These are phyloP conservation scores for Spongia lamella DNA, from an alignment of 37 sponge, comb jelly and placozoan species.

Conservation along the genomic window DNA sequence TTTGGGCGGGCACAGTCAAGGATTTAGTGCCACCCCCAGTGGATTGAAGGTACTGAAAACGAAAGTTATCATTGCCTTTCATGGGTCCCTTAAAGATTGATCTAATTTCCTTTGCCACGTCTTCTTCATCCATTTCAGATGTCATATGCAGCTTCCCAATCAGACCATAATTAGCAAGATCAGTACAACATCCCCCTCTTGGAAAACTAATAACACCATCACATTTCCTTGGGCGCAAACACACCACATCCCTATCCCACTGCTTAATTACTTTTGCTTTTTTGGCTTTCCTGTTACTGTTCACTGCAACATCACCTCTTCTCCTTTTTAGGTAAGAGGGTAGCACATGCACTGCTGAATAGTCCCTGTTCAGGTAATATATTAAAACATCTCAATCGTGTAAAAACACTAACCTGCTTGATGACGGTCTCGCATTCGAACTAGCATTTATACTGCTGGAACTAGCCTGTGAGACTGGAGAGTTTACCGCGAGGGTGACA, in stretches of 20 bases:
- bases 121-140: constrained; percentile 38
- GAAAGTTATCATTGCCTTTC: constrained; percentile 29
- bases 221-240: neutral
- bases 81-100: constrained; percentile 49
- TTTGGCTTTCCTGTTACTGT: too few relatives aligned
- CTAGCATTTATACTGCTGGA: too few relatives aligned
- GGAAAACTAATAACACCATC: constrained; percentile 1
- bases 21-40: constrained; percentile 32
- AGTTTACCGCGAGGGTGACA: too few relatives aligned
- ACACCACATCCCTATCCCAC: constrained; percentile 17
- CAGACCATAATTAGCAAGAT: constrained; percentile 16
- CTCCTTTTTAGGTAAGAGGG: too few relatives aligned
- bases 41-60: constrained; percentile 41
- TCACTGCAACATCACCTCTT: too few relatives aligned
- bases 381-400: too few relatives aligned
- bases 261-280: neutral
- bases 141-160: constrained; percentile 37
- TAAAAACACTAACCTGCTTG: too few relatives aligned
- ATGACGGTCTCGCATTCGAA: too few relatives aligned
- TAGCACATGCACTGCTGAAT: too few relatives aligned
- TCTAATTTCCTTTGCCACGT: constrained; percentile 14
- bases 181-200: constrained; percentile 15
- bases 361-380: too few relatives aligned
- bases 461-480: too few relatives aligned
- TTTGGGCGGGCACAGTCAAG: constrained; percentile 27